Evolutionary conservation across 2,888 invertebrate species (phyloP).

Genomic region (Pinctada fucata): DNA sequence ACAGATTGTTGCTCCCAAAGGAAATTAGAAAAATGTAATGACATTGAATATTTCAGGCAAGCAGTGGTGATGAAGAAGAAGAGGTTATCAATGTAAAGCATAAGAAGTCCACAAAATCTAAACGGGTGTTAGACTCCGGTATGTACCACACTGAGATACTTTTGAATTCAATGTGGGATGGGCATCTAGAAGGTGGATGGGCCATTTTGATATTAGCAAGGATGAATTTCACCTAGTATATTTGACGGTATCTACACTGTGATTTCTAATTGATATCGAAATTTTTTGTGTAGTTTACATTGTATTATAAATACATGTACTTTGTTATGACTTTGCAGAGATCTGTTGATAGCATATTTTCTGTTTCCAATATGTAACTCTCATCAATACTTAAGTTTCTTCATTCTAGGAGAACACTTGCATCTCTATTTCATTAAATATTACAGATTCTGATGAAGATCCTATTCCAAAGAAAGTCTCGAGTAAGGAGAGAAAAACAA

Average conservation of each 20-base stretch:
- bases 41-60: conserved; percentile 12
- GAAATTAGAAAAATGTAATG: background rate
- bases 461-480: conserved; percentile 48
- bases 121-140: conserved; percentile 48
- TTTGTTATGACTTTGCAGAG: no score
- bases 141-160: background rate
- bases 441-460: conserved; percentile 61
- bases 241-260: no score
- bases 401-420: background rate
- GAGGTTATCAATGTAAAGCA: conserved; percentile 18
- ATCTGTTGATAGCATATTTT: no score
- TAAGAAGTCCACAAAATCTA: conserved; percentile 25
- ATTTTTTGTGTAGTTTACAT: no score
- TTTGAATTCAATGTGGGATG: background rate
- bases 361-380: no score
- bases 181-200: background rate
- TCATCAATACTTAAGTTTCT: no score
- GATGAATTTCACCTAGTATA: no score
- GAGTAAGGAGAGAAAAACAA: conserved; percentile 45
- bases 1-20: background rate
- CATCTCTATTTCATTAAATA: background rate
- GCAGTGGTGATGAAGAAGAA: conserved; percentile 33
- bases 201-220: no score
- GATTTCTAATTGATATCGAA: no score
- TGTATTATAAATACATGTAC: no score